A percentile compares a stretch with the other conserved stretches of the same genome.
phyloP scores from a whole-genome alignment of 2,113 vertebrate genomes.

The Lutjanus erythropterus region DNA sequence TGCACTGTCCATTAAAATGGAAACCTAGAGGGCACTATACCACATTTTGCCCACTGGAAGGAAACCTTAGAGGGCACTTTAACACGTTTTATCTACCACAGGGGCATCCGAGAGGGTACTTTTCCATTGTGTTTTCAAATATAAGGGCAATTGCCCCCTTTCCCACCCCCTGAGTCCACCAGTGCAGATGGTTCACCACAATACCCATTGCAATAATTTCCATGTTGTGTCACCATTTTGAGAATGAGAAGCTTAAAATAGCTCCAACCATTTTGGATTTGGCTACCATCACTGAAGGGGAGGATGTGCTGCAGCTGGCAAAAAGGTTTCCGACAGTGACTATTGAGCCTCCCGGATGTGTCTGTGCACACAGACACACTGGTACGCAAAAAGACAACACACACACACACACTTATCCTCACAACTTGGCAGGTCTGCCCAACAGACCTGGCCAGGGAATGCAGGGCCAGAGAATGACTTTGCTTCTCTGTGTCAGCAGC shows the following conservation, averaged over 20 bases:
- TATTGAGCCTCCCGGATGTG: constrained; percentile 38
- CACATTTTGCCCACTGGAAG: no score
- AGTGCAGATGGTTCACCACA: background rate
- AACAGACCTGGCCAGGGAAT: constrained; percentile 44
- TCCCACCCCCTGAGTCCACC: no score
- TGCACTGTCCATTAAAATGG: no score
- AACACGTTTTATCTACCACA: no score
- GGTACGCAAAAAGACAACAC: constrained; percentile 21
- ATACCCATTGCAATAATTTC: constrained; percentile 6
- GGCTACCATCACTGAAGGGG: constrained; percentile 43
- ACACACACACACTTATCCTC: constrained; percentile 51
- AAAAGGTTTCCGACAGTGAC: constrained; percentile 65
- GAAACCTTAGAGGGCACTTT: no score
- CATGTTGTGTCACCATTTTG: constrained; percentile 42
- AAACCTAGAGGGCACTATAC: no score
- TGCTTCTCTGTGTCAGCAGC: constrained; percentile 59
- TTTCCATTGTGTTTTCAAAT: no score
- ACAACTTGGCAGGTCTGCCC: constrained; percentile 62
- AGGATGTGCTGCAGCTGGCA: constrained; percentile 69
- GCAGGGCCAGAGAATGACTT: constrained; percentile 66
- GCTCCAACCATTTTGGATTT: constrained; percentile 49
- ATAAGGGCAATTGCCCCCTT: no score
- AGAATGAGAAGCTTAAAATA: constrained; percentile 59
- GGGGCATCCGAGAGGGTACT: no score
- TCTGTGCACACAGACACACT: constrained; percentile 33